phyloP scores from a whole-genome alignment of 2,888 invertebrate genomes.

The Melanargia galathea region DNA sequence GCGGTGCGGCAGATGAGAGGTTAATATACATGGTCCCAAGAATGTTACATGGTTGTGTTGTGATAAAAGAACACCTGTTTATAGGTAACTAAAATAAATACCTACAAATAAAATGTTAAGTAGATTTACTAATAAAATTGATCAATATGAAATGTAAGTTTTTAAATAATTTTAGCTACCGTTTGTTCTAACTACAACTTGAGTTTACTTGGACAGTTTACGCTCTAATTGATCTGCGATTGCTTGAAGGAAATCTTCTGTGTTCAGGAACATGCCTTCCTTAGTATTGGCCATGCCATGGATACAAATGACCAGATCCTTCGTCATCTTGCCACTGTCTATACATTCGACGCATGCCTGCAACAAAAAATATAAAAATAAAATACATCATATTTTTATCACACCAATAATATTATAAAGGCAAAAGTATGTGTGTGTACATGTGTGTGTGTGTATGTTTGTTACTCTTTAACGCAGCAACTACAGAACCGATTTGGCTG shows the following conservation, averaged over 20 bases:
- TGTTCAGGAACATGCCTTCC: constrained; percentile 91
- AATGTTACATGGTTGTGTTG: constrained; percentile 10
- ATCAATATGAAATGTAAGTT: neutral
- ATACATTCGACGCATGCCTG: constrained; percentile 91
- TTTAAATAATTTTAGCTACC: constrained; percentile 19
- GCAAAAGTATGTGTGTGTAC: no score
- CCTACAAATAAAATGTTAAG: neutral
- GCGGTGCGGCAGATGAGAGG: no score
- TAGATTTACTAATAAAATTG: neutral
- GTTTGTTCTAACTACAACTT: constrained; percentile 10
- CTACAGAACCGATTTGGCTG: no score
- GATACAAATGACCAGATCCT: constrained; percentile 93
- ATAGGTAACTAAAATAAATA: constrained; percentile 3
- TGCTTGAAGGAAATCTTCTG: constrained; percentile 92
- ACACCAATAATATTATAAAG: no score
- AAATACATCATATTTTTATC: neutral
- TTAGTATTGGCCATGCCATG: constrained; percentile 91
- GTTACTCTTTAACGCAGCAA: no score
- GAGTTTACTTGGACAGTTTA: constrained; percentile 61
- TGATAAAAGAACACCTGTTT: neutral
- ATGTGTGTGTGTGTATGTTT: no score
- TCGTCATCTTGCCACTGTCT: constrained; percentile 92
- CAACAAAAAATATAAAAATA: constrained; percentile 35
- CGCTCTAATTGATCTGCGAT: constrained; percentile 87
- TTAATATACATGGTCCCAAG: constrained; percentile 16